phyloP scores from a whole-genome alignment of 2,113 vertebrate genomes.

The Podarcis muralis region DNA sequence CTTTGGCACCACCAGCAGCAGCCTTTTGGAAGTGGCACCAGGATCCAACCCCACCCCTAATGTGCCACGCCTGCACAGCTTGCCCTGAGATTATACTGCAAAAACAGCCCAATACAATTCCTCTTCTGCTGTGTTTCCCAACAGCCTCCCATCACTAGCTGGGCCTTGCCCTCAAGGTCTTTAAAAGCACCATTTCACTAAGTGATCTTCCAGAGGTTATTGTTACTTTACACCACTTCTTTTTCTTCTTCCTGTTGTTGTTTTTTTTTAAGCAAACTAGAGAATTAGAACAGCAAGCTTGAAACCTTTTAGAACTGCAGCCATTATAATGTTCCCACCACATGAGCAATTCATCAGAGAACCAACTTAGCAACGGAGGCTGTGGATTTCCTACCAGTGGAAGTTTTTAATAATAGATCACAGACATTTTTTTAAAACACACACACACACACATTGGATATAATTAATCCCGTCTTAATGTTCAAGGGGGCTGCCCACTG shows the following conservation, averaged over 20 bases:
- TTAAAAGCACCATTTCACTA: constrained; percentile 4
- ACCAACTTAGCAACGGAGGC: background rate
- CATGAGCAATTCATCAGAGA: background rate
- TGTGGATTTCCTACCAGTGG: background rate
- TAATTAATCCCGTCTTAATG: background rate
- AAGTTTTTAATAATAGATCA: constrained; percentile 22
- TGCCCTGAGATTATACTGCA: background rate
- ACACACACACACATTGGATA: background rate
- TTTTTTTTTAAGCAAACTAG: background rate
- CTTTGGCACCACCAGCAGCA: background rate
- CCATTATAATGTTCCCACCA: background rate
- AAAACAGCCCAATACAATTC: background rate
- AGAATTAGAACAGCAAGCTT: background rate
- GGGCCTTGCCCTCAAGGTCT: background rate
- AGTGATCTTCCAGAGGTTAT: constrained; percentile 4
- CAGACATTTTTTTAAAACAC: too few relatives aligned
- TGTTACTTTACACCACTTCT: background rate
- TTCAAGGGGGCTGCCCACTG: background rate
- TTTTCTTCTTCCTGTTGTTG: background rate
- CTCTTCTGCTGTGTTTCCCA: background rate
- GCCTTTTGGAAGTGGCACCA: background rate
- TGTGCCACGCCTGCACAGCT: background rate
- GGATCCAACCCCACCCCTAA: background rate
- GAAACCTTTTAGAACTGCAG: background rate
- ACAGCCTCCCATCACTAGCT: background rate